Base-by-base conservation (phyloP, 2,797 vertebrate species). In the Ispidina picta region DNA sequence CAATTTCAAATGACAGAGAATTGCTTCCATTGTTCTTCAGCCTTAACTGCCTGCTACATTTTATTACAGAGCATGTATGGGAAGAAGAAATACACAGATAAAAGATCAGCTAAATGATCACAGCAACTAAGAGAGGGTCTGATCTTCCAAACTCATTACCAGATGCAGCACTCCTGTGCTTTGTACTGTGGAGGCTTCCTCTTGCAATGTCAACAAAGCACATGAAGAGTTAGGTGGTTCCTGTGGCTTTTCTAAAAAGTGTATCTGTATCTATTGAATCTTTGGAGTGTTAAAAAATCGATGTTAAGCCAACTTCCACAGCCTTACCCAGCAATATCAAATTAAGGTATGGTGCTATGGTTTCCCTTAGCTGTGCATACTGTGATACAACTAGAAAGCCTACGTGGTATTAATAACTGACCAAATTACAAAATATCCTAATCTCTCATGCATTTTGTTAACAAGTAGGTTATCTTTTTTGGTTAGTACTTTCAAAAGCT, bases 331-430 rank as follows among this genome's bases (percentile, higher is more conserved):
- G 86, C 77, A 84, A 58, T 31, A 79, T 22, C 71, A 86, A 54
- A 82, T 84, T 91, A 77, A 86, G 85, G 77, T 85, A 88, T 9
- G 46, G 56, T 93, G 91, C 83, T 87, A 72, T 86, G 33, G 76
- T 79, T 83, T 78, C 69, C 70, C 59, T 66, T 87, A 68, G 76
- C 46, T 90, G 22, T 63, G 58, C 75, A 75, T 81, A 63, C 49
- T 72, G 68, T 68, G 59, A 66, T 85, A 81, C 84, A 72, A 87
- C 87, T 43, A 84, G 63, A 81, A 89, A 84, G 39, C 65, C 71
- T 55, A 54, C 49, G 77, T 51, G 9, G 79, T 74, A 54, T 83
- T 87, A 59, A 75, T 60, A 88, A 87, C 18, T 2, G 1, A 58
- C 18, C 25, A 81, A 87, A 62, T 55, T 35, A 85, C 44, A 62